A percentile compares a stretch with the other conserved stretches of the same genome.
These are phyloP conservation scores for Andricus grossulariae DNA, from an alignment of 1,140 invertebrate genomes.

Conservation along the genomic window DNA sequence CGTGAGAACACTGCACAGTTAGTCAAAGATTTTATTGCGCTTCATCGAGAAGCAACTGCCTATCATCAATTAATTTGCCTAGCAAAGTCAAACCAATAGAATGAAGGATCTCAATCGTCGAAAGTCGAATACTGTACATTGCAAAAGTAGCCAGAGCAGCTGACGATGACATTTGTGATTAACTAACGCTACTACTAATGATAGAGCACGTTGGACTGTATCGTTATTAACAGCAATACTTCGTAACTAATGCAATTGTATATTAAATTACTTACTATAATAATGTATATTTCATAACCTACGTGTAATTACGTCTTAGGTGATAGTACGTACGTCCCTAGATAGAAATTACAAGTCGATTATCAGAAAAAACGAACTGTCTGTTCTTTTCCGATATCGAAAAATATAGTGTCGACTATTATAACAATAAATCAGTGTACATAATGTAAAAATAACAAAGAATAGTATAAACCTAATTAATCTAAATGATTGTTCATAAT, in stretches of 20 bases:
- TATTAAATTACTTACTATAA: slow-evolving; percentile 49
- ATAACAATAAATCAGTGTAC: slow-evolving; percentile 66
- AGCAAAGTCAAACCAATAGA: slow-evolving; percentile 36
- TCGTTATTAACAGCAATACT: slow-evolving; percentile 41
- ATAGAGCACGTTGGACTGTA: slow-evolving; percentile 27
- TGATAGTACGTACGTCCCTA: slow-evolving; percentile 51
- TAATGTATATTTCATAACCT: slow-evolving; percentile 68
- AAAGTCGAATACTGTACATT: slow-evolving; percentile 63
- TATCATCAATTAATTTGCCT: slow-evolving; percentile 42
- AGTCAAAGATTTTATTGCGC: slow-evolving; percentile 31
- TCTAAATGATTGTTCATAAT: slow-evolving; percentile 66
- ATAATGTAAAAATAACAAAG: slow-evolving; percentile 70
- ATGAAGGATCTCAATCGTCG: slow-evolving; percentile 8
- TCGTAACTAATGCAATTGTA: slow-evolving; percentile 51
- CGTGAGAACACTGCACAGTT: slow-evolving; percentile 22
- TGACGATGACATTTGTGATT: slow-evolving; percentile 55
- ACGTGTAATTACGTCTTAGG: slow-evolving; percentile 56
- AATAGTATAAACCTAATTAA: slow-evolving; percentile 68
- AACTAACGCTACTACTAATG: slow-evolving; percentile 26
- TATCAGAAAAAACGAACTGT: slow-evolving; percentile 20
- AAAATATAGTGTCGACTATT: slow-evolving; percentile 38
- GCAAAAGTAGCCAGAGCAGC: slow-evolving; percentile 71
- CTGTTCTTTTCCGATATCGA: slow-evolving; percentile 12
- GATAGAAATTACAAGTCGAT: slow-evolving; percentile 28
- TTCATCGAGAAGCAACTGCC: slow-evolving; percentile 43